Evolutionary conservation across 2,113 vertebrate genomes (phyloP).

Genomic region (Lasiurus cinereus): DNA sequence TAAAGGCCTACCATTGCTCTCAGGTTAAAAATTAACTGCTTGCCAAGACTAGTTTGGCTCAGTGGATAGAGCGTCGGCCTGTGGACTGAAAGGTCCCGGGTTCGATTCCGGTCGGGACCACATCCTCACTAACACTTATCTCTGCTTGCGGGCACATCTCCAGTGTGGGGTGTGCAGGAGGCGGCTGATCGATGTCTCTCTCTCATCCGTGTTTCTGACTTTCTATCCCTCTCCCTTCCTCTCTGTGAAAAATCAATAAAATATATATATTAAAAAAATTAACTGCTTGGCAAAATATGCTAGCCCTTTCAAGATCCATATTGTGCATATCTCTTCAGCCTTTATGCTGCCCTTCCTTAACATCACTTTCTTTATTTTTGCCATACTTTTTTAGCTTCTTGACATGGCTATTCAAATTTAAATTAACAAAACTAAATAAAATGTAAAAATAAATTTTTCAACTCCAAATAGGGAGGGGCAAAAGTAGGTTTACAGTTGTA

Average conservation of each 20-base stretch:
- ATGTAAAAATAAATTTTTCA: conserved; percentile 4
- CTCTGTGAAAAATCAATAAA: too few relatives aligned
- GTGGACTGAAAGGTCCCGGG: too few relatives aligned
- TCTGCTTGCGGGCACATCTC: too few relatives aligned
- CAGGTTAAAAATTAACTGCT: conserved; percentile 38
- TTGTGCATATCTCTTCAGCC: neutral
- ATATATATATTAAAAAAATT: too few relatives aligned
- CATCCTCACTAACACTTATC: too few relatives aligned
- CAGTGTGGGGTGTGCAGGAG: too few relatives aligned
- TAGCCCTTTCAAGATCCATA: neutral
- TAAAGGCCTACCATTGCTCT: neutral
- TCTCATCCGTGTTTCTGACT: too few relatives aligned
- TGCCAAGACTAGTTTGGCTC: too few relatives aligned
- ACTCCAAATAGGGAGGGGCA: neutral
- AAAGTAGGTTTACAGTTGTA: neutral
- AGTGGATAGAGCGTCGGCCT: too few relatives aligned
- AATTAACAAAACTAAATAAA: conserved; percentile 53
- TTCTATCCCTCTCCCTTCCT: too few relatives aligned
- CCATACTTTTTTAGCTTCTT: conserved; percentile 37
- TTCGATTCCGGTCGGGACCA: too few relatives aligned
- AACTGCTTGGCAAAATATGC: neutral
- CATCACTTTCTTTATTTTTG: neutral
- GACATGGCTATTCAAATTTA: conserved; percentile 37
- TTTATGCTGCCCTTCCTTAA: neutral
- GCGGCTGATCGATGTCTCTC: too few relatives aligned